Evolutionary conservation across 2,113 vertebrate species (phyloP).

Genomic region (Pontoporia blainvillei): DNA sequence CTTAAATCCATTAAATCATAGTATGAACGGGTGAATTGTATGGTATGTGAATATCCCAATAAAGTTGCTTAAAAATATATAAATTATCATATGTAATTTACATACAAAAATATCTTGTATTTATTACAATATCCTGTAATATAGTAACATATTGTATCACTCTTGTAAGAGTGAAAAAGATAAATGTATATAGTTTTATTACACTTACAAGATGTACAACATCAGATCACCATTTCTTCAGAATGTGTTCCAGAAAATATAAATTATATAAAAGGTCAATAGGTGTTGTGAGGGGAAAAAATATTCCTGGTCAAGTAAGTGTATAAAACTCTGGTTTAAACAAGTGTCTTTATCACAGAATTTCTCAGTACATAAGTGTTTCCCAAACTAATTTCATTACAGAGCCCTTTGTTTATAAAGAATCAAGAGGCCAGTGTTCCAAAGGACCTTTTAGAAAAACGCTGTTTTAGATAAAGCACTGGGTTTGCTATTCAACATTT

Average conservation of each 20-base stretch:
- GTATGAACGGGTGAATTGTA: not conserved
- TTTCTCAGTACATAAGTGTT: not conserved
- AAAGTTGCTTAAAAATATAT: not conserved
- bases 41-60: not conserved
- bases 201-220: not conserved
- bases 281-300: not conserved
- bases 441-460: not conserved
- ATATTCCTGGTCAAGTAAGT: not conserved
- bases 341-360: not conserved
- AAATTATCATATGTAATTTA: not conserved
- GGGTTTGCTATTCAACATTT: not conserved
- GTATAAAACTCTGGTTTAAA: not conserved
- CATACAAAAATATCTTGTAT: not conserved
- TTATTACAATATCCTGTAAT: not conserved
- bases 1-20: not conserved
- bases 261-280: not conserved
- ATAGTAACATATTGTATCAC: not conserved
- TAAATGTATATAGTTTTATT: not conserved
- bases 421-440: not conserved
- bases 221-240: not conserved
- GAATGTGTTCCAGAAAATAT: not conserved
- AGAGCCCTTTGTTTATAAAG: not conserved
- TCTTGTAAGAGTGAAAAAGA: not conserved
- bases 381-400: not conserved
- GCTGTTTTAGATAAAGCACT: not conserved